Base-by-base conservation (phyloP, 2,797 vertebrate genomes). In the Uromys caudimaculatus region DNA sequence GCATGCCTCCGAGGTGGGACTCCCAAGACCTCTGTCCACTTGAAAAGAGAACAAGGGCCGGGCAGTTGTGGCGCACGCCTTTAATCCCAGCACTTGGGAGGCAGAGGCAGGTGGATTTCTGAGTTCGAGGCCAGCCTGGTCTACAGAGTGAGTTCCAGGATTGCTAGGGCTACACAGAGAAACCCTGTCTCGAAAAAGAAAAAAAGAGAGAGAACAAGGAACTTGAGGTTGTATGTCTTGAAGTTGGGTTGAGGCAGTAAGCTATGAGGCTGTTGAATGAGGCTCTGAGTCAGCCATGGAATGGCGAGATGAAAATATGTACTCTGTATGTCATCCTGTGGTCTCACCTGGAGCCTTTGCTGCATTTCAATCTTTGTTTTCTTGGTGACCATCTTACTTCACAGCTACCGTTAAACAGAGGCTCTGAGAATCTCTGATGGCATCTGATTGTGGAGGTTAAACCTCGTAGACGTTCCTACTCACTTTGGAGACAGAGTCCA, bases 281-380 rank as follows among this genome's bases (percentile, higher is more conserved):
- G n/a, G 24, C 24, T 47, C 58, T 17, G 19, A 69, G 85, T 71
- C 71, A 79, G 50, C 4, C 21, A 7, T 3, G 2, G 0, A 76
- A 52, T 41, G 23, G 32, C 5, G 24, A 73, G 52, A 38, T 60
- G 75, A 64, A 56, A 23, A 82, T 0, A 27, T 19, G 54, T 14
- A 29, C 56, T 32, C 86, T 47, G 13, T n/a, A 0, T 83, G 32
- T 56, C 76, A 67, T 73, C 35, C 47, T 19, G 35, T 41, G 73
- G 64, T 92, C 41, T 94, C 69, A 35, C 77, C 71, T 75, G 78
- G 50, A 87, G 29, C 73, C 73, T 82, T 19, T 88, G 71, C 71
- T 85, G 71, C 71, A 21, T 78, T 84, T 84, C 50, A 88, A 50
- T 60, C 35, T 60, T 89, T 82, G 27, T 89, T 93, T 84, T 54